These are phyloP conservation scores for Oligia latruncula DNA, from an alignment of 2,888 invertebrate species.

Conservation along the genomic window DNA sequence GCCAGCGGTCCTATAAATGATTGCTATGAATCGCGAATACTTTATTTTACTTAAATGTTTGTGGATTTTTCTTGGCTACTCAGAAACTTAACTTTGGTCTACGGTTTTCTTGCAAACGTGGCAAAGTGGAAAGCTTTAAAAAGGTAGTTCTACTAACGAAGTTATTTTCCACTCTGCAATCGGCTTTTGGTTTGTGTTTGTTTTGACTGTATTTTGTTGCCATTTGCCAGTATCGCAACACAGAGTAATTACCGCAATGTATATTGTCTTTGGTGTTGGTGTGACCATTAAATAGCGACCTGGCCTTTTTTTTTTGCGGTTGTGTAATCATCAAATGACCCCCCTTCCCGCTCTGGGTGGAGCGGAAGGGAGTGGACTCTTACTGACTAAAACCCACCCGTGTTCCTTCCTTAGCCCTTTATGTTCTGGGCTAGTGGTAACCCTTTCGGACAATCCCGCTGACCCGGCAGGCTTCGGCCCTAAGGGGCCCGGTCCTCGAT, in stretches of 20 bases:
- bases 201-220: neutral
- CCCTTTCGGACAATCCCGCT: too few relatives aligned
- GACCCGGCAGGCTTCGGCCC: too few relatives aligned
- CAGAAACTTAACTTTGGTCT: neutral
- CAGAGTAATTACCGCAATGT: neutral
- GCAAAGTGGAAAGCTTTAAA: neutral
- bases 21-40: conserved; percentile 36
- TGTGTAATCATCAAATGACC: too few relatives aligned
- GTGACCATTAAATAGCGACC: neutral
- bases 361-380: too few relatives aligned
- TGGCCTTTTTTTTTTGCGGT: too few relatives aligned
- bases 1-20: conserved; percentile 38
- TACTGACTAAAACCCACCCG: too few relatives aligned
- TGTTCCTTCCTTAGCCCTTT: too few relatives aligned
- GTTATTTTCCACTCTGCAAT: neutral
- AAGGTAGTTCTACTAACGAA: neutral
- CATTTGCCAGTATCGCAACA: neutral
- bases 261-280: neutral
- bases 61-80: conserved; percentile 12
- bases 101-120: conserved; percentile 6
- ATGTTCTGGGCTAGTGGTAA: too few relatives aligned
- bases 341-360: too few relatives aligned
- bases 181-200: neutral
- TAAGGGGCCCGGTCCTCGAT: too few relatives aligned
- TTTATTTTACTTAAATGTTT: conserved; percentile 39